Conservation (phyloP, 2,113 vertebrate species). For the Dipodomys stephensi region DNA sequence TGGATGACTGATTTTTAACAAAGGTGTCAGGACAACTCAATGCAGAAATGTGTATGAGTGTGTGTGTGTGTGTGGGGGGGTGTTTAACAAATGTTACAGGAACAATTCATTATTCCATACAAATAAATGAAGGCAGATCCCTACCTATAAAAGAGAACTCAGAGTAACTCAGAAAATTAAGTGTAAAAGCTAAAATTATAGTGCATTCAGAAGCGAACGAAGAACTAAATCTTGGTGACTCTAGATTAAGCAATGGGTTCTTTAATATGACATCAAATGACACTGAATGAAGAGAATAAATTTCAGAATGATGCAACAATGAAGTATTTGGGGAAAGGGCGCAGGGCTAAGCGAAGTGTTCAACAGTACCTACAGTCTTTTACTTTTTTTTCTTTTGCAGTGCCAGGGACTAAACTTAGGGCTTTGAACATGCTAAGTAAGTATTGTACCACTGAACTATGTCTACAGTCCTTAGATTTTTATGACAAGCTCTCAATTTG, state of each 20-base stretch:
- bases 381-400: not conserved
- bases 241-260: not conserved
- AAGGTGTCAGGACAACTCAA: not conserved
- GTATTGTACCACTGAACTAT: too few relatives aligned
- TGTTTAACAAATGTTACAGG: not conserved
- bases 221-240: not conserved
- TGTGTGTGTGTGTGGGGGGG: not conserved
- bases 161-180: not conserved
- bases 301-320: not conserved
- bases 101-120: not conserved
- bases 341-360: constrained; percentile 3
- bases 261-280: not conserved
- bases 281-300: not conserved
- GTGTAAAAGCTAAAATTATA: not conserved
- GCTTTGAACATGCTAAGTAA: too few relatives aligned
- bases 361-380: not conserved
- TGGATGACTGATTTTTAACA: not conserved
- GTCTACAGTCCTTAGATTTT: too few relatives aligned
- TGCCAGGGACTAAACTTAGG: too few relatives aligned
- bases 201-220: constrained; percentile 33
- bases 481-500: too few relatives aligned
- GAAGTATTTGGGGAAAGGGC: not conserved
- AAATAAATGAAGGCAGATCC: not conserved
- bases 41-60: not conserved
- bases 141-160: not conserved